Evolutionary conservation across 2,113 vertebrate genomes (phyloP).

Genomic region (Theristicus caerulescens): DNA sequence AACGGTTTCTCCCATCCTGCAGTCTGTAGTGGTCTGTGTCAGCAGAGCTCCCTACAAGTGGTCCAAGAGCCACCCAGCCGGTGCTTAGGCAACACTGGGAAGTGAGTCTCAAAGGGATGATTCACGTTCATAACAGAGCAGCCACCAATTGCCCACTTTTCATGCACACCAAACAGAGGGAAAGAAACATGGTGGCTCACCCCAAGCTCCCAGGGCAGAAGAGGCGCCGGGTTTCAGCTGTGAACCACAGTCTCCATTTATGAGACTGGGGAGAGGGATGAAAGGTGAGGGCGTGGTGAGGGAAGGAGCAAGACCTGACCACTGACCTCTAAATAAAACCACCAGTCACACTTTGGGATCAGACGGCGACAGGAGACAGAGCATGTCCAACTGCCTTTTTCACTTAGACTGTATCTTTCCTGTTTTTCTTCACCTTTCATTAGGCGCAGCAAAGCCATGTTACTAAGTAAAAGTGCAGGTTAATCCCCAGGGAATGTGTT

Average conservation of each 20-base stretch:
- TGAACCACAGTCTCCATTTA: background rate
- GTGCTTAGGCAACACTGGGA: background rate
- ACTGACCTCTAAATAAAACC: background rate
- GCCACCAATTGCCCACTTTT: background rate
- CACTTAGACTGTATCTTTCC: background rate
- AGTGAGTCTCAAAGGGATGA: background rate
- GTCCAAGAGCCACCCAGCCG: rapidly evolving
- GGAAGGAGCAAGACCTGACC: background rate
- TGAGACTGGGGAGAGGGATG: background rate
- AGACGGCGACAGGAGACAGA: background rate
- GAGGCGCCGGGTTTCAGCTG: background rate
- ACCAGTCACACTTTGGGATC: background rate
- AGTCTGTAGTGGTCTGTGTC: background rate
- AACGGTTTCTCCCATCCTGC: rapidly evolving
- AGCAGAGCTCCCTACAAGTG: background rate
- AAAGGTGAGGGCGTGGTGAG: background rate
- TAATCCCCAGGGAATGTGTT: background rate
- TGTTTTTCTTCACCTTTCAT: background rate
- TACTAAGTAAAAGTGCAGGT: background rate
- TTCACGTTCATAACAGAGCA: background rate
- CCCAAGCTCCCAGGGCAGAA: background rate
- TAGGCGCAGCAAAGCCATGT: background rate
- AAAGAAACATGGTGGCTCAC: background rate
- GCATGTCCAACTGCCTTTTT: background rate
- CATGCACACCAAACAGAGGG: background rate